phyloP scores from a whole-genome alignment of 2,888 invertebrate genomes.

The Reticulitermes lucifugus region DNA sequence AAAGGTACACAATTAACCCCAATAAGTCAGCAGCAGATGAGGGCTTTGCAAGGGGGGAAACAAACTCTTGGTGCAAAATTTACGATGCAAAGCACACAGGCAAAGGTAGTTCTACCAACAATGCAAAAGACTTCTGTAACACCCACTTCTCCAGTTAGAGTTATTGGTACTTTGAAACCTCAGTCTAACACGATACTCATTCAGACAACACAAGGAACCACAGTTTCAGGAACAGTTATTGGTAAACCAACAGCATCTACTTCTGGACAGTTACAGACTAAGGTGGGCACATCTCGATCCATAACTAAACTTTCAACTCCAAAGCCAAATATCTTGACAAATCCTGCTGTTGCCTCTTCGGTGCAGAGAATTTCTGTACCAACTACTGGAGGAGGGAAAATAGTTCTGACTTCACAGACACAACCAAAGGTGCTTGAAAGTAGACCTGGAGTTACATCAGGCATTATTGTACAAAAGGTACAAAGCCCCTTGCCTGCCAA shows the following conservation, averaged over 20 bases:
- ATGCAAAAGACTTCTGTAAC: constrained; percentile 32
- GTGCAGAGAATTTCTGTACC: constrained; percentile 41
- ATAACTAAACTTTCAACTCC: constrained; percentile 17
- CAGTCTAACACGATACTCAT: constrained; percentile 46
- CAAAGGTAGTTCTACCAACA: constrained; percentile 48
- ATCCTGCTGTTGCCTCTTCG: constrained; percentile 16
- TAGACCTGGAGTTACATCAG: constrained; percentile 36
- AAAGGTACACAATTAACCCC: constrained; percentile 61
- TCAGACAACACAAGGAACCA: constrained; percentile 45
- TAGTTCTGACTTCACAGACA: background rate
- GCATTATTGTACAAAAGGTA: constrained; percentile 45
- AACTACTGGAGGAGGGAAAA: constrained; percentile 11
- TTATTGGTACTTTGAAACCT: constrained; percentile 39
- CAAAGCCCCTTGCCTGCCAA: constrained; percentile 28
- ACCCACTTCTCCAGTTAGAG: constrained; percentile 27
- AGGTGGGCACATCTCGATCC: constrained; percentile 1
- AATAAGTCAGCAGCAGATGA: constrained; percentile 62
- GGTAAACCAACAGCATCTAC: background rate
- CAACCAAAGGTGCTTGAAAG: constrained; percentile 34
- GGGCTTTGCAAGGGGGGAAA: constrained; percentile 60
- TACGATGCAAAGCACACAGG: constrained; percentile 49
- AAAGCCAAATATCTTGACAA: constrained; percentile 39
- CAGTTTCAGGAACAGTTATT: constrained; percentile 22
- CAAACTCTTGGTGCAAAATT: constrained; percentile 44
- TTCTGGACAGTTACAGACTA: constrained; percentile 16